Conservation (phyloP, 2,797 vertebrate species). For the Brachyrhaphis roseni region DNA sequence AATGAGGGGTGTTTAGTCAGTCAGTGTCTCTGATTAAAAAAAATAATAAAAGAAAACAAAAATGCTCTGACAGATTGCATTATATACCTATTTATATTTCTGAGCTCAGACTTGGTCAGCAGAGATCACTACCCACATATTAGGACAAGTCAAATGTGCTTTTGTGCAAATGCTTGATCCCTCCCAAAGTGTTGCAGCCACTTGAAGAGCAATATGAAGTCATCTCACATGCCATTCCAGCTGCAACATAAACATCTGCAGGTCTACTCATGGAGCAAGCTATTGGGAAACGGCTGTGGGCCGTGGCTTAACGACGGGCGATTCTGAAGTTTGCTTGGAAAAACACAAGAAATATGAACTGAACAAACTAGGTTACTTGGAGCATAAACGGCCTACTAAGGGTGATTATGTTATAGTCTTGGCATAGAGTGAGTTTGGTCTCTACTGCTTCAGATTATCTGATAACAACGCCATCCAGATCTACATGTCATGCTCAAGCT, state of each 20-base stretch:
- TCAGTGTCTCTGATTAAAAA: neutral
- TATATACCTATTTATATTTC: neutral
- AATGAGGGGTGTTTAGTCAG: conserved; percentile 23
- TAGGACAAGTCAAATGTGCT: conserved; percentile 14
- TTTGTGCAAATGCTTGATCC: conserved; percentile 35
- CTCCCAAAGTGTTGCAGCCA: conserved; percentile 42
- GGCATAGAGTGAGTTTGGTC: neutral
- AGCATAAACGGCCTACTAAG: neutral
- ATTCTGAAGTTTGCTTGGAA: neutral
- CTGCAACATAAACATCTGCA: conserved; percentile 61
- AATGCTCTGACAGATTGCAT: neutral
- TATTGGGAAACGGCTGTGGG: conserved; percentile 14
- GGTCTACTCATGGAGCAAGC: conserved; percentile 29
- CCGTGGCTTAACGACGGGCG: neutral
- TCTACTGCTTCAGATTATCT: neutral
- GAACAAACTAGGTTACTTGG: neutral
- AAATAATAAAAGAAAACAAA: neutral
- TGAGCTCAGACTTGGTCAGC: conserved; percentile 3
- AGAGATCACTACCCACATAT: conserved; percentile 2
- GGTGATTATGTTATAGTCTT: neutral
- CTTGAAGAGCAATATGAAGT: conserved; percentile 52
- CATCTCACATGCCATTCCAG: conserved; percentile 49
- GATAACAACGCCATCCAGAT: neutral
- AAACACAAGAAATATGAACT: conserved; percentile 5
- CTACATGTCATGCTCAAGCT: neutral